Conservation (phyloP, 2,113 vertebrate genomes). For the Hippocampus zosterae region DNA sequence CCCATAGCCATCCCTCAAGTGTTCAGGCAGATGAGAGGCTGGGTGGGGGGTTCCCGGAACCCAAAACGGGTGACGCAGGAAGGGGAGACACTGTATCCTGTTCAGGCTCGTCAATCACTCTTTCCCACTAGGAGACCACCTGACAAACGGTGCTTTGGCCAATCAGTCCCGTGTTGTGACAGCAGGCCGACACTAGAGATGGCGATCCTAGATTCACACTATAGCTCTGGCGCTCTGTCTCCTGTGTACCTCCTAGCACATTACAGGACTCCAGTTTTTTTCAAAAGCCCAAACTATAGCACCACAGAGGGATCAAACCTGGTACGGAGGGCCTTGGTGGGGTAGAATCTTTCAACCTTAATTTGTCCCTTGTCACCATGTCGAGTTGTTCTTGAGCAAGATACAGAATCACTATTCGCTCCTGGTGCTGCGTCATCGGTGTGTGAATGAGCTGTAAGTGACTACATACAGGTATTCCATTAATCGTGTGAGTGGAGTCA, state of each 20-base stretch:
- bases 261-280: background rate
- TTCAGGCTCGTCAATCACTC: slow-evolving; percentile 68
- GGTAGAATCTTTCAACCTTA: background rate
- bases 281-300: background rate
- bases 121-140: slow-evolving; percentile 46
- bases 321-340: background rate
- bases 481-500: too few relatives aligned
- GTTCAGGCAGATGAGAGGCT: background rate
- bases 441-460: too few relatives aligned
- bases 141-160: slow-evolving; percentile 46
- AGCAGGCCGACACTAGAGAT: slow-evolving; percentile 58
- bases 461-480: too few relatives aligned
- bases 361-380: background rate
- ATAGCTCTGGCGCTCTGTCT: slow-evolving; percentile 66
- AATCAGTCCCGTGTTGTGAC: slow-evolving; percentile 66
- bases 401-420: too few relatives aligned
- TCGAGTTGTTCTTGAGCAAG: background rate
- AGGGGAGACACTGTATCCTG: slow-evolving; percentile 69
- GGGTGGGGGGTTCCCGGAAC: slow-evolving; percentile 33
- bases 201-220: slow-evolving; percentile 62
- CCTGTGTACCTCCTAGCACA: slow-evolving; percentile 7
- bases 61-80: slow-evolving; percentile 54
- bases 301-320: background rate
- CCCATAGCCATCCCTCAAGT: slow-evolving; percentile 13
- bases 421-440: too few relatives aligned